A percentile compares a stretch with the other conserved stretches of the same genome.
Evolutionary conservation across 2,888 invertebrate genomes (phyloP).

Genomic region (Drosophila helvetica): DNA sequence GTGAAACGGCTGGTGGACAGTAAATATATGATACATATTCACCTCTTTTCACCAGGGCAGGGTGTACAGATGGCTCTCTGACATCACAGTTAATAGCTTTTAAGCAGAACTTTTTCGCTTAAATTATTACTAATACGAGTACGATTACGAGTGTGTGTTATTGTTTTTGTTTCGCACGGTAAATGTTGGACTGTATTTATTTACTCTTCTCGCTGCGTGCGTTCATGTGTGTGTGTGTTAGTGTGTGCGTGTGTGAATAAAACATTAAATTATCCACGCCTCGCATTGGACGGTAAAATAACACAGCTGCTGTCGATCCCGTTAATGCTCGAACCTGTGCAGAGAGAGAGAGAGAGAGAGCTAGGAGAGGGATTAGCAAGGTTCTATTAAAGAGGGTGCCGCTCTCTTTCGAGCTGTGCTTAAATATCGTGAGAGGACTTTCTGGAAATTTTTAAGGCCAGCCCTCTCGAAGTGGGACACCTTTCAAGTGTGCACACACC

Average conservation of each 20-base stretch:
- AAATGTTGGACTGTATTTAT: constrained; percentile 25
- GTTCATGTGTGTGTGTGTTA: constrained; percentile 37
- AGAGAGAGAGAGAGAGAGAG: not conserved
- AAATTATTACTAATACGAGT: constrained; percentile 24
- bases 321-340: not conserved
- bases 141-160: constrained; percentile 9
- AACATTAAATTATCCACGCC: constrained; percentile 42
- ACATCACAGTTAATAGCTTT: constrained; percentile 54
- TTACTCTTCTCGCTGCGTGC: constrained; percentile 17
- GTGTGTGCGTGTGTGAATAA: constrained; percentile 48
- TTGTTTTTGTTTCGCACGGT: constrained; percentile 28
- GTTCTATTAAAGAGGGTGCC: not conserved
- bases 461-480: no score
- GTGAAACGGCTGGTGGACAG: not conserved
- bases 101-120: constrained; percentile 37
- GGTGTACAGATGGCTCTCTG: constrained; percentile 33
- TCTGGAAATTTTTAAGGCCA: no score
- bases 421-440: no score
- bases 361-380: not conserved
- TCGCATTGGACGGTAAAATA: constrained; percentile 56
- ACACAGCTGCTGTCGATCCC: constrained; percentile 54
- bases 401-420: no score
- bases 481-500: no score
- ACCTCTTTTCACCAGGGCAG: not conserved
- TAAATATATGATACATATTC: not conserved